phyloP scores from a whole-genome alignment of 2,113 vertebrate genomes.

The Macaca fascicularis region T2T-MFA8v1.1 NC_088385.1:96082001-96082500 shows the following conservation, averaged over 20 bases:
- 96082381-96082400: background rate
- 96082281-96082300: background rate
- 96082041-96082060: background rate
- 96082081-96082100: background rate
- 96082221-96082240: background rate
- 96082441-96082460: too few relatives aligned
- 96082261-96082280: background rate
- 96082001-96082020: background rate
- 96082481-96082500: background rate
- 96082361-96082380: fast-evolving
- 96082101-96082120: background rate
- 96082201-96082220: background rate
- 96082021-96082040: background rate
- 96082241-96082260: background rate
- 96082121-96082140: background rate
- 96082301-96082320: background rate
- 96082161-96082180: background rate
- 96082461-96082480: background rate
- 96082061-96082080: background rate
- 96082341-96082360: background rate
- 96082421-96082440: background rate
- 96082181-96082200: background rate
- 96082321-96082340: background rate
- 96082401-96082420: background rate
- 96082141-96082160: background rate